Conservation (phyloP, 2,113 vertebrate genomes). For the Pollachius pollachius region DNA sequence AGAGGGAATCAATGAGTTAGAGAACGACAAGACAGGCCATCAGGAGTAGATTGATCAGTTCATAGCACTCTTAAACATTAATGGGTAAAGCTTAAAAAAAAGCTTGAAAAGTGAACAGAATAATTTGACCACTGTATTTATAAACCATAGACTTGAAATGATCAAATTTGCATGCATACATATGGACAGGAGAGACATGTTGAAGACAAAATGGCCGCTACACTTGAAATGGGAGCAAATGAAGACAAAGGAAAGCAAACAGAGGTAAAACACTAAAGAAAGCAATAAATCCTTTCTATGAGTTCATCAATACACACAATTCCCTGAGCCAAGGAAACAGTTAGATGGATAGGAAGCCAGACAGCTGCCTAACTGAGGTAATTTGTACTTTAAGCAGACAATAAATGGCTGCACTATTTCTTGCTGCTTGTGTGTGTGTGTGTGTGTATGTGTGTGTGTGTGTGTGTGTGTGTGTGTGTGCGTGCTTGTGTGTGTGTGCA, state of each 20-base stretch:
- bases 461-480: conserved; percentile 3
- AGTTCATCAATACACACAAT: conserved; percentile 61
- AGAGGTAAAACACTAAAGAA: background rate
- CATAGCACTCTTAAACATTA: too few species aligned
- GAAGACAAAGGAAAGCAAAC: conserved; percentile 7
- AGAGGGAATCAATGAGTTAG: too few species aligned
- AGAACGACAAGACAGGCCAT: too few species aligned
- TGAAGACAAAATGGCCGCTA: background rate
- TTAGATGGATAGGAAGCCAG: conserved; percentile 52
- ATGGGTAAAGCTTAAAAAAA: too few species aligned
- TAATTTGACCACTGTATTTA: background rate
- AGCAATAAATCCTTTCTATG: conserved; percentile 62
- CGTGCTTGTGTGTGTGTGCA: background rate
- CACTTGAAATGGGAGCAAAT: conserved; percentile 17
- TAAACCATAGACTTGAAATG: background rate
- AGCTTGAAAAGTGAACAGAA: too few species aligned
- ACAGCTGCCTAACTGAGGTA: conserved; percentile 68
- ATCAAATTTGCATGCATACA: too few species aligned
- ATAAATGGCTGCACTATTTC: conserved; percentile 38
- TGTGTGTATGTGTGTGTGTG: background rate
- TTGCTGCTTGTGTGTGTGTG: too few species aligned
- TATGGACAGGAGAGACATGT: too few species aligned
- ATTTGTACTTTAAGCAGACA: conserved; percentile 63
- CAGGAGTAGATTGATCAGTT: too few species aligned
- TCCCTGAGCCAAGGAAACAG: conserved; percentile 49